phyloP scores from a whole-genome alignment of 2,888 invertebrate genomes.

The Abrostola tripartita region DNA sequence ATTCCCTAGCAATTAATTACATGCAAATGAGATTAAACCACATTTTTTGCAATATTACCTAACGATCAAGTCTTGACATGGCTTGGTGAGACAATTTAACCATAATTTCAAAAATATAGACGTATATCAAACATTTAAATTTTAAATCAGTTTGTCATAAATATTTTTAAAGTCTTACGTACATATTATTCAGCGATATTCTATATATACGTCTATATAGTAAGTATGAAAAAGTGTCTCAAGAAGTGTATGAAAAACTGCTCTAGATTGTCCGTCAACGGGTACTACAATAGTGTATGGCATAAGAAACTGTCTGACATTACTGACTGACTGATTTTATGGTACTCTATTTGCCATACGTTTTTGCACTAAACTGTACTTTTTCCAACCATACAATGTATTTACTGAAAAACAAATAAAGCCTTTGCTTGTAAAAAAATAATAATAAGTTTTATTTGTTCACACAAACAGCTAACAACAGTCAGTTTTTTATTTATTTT shows the following conservation, averaged over 20 bases:
- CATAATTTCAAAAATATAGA: too few relatives aligned
- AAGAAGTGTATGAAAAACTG: conserved; percentile 33
- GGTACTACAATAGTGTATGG: conserved; percentile 23
- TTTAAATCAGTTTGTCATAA: too few relatives aligned
- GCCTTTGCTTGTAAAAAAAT: not conserved
- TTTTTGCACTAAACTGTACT: conserved; percentile 15
- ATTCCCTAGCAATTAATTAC: too few relatives aligned
- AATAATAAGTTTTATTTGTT: not conserved
- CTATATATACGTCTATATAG: too few relatives aligned
- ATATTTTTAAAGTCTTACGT: too few relatives aligned
- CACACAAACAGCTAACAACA: conserved; percentile 3
- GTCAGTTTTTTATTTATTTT: conserved; percentile 16
- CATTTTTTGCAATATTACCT: too few relatives aligned
- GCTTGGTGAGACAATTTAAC: too few relatives aligned
- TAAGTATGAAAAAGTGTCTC: conserved; percentile 38
- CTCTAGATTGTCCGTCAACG: not conserved
- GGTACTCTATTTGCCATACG: conserved; percentile 40
- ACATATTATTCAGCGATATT: conserved; percentile 15
- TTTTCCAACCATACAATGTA: conserved; percentile 16
- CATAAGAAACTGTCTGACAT: conserved; percentile 29
- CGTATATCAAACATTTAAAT: too few relatives aligned
- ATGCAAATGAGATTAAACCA: too few relatives aligned
- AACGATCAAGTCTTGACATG: too few relatives aligned
- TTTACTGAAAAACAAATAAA: too few relatives aligned
- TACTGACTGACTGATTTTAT: conserved; percentile 28